Percentiles rank a stretch among this genome's conserved stretches.
phyloP scores from a whole-genome alignment of 2,888 invertebrate genomes.

The Machimus rusticus region DNA sequence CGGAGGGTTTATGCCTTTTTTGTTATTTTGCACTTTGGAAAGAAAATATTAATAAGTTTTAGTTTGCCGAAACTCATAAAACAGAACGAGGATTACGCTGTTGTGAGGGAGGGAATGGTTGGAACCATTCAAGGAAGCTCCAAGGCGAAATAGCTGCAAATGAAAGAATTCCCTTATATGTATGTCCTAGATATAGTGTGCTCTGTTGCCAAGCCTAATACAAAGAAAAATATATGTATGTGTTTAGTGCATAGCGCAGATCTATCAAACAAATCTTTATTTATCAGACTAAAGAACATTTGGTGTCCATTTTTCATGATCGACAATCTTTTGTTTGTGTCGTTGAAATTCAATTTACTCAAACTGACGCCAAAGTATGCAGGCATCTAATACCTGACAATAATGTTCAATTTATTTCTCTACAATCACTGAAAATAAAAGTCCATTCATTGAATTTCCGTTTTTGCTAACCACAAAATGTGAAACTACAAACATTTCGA shows the following conservation, averaged over 20 bases:
- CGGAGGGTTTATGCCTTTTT: background rate
- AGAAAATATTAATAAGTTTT: background rate
- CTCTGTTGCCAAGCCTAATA: background rate
- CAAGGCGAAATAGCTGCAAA: background rate
- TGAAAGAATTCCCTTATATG: background rate
- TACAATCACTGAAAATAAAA: background rate
- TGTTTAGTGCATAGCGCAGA: background rate
- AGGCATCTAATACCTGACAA: background rate
- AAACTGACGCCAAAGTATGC: background rate
- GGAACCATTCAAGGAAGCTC: background rate
- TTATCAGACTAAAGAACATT: background rate
- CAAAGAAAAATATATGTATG: background rate
- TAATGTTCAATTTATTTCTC: background rate
- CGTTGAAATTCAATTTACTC: background rate
- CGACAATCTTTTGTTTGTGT: background rate
- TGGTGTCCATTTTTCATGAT: background rate
- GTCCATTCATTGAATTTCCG: background rate
- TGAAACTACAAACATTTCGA: background rate
- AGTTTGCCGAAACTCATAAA: background rate
- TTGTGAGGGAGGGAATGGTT: background rate
- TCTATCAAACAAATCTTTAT: background rate
- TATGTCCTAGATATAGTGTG: background rate
- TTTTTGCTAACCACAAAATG: background rate
- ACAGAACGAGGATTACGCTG: background rate
- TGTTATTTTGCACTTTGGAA: background rate